phyloP scores from a whole-genome alignment of 2,113 vertebrate species.

The Piprites chloris region DNA sequence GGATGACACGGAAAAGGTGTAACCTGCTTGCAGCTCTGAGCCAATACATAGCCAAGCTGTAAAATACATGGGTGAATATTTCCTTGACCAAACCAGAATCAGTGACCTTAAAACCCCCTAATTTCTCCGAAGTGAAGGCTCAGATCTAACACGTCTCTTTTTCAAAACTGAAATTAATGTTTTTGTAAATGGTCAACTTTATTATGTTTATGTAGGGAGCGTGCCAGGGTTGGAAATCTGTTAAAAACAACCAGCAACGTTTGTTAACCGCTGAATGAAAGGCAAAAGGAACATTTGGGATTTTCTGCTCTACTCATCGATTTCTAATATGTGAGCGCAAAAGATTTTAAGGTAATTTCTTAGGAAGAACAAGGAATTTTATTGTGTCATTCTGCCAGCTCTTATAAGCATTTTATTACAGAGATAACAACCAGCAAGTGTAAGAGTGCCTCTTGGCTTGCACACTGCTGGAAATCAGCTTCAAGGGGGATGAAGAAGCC shows the following conservation, averaged over 20 bases:
- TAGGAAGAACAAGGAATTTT: not conserved
- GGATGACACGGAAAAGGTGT: not conserved
- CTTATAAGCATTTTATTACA: not conserved
- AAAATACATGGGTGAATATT: not conserved
- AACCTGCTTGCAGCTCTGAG: not conserved
- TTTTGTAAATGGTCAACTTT: not conserved
- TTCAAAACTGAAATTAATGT: not conserved
- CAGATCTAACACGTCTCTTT: not conserved
- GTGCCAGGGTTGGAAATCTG: not conserved
- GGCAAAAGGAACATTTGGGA: not conserved
- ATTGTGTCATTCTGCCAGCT: not conserved
- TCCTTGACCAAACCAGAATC: not conserved
- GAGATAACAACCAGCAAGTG: not conserved
- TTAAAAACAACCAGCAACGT: not conserved
- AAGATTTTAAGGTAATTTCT: not conserved
- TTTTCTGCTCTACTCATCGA: not conserved
- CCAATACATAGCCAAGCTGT: not conserved
- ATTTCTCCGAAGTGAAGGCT: not conserved
- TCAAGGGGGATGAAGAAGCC: not conserved
- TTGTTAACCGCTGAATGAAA: not conserved
- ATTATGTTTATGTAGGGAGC: not conserved
- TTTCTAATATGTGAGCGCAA: not conserved
- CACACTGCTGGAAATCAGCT: not conserved
- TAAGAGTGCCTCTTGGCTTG: not conserved
- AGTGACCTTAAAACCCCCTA: not conserved